Evolutionary conservation across 2,113 vertebrate genomes (phyloP).

Genomic region (Meriones unguiculatus): DNA sequence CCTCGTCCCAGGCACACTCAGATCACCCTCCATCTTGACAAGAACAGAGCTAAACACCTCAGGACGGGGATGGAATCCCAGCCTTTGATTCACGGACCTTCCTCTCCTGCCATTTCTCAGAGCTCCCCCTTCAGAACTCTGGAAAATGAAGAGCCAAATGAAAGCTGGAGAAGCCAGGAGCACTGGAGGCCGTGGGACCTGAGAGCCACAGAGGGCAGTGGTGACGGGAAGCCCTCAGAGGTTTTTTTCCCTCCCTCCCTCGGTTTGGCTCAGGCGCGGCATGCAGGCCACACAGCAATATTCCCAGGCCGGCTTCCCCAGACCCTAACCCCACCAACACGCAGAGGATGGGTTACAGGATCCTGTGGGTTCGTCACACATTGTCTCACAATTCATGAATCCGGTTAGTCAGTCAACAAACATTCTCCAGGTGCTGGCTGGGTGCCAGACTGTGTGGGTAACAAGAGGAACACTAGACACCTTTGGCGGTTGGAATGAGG

Average conservation of each 20-base stretch:
- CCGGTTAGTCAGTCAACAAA: slow-evolving; percentile 47
- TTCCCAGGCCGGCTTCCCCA: slow-evolving; percentile 39
- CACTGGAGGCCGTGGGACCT: not conserved
- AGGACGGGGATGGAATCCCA: not conserved
- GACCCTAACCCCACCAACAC: not conserved
- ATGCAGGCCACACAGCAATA: not conserved
- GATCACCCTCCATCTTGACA: not conserved
- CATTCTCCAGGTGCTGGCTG: not conserved
- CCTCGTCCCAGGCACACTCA: not conserved
- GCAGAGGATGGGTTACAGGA: not conserved
- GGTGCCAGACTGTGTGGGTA: not conserved
- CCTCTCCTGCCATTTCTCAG: not conserved
- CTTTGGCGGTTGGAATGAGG: slow-evolving; percentile 22
- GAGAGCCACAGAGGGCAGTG: not conserved
- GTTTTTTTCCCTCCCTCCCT: not conserved
- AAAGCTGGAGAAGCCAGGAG: not conserved
- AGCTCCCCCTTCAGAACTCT: not conserved
- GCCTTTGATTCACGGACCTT: not conserved
- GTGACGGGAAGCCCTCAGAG: not conserved
- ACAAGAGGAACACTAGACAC: not conserved
- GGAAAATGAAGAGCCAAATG: not conserved
- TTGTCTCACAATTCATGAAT: not conserved
- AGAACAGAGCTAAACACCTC: not conserved
- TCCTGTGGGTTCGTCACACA: not conserved
- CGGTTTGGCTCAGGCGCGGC: not conserved